Conservation (phyloP, 2,888 invertebrate genomes). For the Stomorhina lunata region DNA sequence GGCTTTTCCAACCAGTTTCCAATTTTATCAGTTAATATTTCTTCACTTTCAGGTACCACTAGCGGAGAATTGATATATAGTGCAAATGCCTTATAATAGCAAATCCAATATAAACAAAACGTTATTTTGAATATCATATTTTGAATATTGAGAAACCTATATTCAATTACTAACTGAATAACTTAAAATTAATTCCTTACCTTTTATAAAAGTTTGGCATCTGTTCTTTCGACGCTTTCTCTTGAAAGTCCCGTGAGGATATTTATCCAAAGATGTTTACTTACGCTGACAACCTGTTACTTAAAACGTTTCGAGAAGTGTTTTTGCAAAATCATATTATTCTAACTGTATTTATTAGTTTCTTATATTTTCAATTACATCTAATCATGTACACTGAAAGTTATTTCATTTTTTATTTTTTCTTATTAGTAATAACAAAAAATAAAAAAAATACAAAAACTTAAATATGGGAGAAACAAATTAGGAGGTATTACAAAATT, state of each 20-base stretch:
- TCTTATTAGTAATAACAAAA: too few relatives aligned
- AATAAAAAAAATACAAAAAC: too few relatives aligned
- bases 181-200: background rate
- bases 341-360: background rate
- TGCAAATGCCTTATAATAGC: background rate
- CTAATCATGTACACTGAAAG: background rate
- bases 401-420: too few relatives aligned
- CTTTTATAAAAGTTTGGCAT: constrained; percentile 46
- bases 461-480: too few relatives aligned
- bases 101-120: constrained; percentile 5
- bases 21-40: constrained; percentile 21
- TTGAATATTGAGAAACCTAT: background rate
- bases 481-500: too few relatives aligned
- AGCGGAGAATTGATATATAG: background rate
- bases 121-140: constrained; percentile 23
- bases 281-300: constrained; percentile 31
- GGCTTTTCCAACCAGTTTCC: constrained; percentile 57
- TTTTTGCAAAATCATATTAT: constrained; percentile 45
- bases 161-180: constrained; percentile 34
- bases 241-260: constrained; percentile 17
- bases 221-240: background rate
- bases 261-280: constrained; percentile 34
- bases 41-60: background rate
- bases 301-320: constrained; percentile 16
- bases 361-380: background rate